A percentile compares a stretch with the other conserved stretches of the same genome.
These are phyloP conservation scores for Diarsia dahlii DNA, from an alignment of 2,888 invertebrate species.

Conservation along the genomic window DNA sequence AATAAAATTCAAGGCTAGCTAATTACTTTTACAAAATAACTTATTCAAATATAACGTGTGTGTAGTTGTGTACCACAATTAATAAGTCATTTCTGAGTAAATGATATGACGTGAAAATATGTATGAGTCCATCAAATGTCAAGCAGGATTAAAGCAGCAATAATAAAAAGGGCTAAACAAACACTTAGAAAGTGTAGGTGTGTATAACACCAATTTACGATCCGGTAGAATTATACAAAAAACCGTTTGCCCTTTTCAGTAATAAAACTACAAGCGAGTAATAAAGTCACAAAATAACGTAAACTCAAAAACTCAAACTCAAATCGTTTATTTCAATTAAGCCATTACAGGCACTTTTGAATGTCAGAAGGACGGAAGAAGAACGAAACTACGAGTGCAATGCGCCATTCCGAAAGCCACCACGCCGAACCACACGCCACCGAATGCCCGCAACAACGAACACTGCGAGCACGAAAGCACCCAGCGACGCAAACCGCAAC, in stretches of 20 bases:
- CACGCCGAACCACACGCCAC: too few species aligned
- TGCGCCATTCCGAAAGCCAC: too few species aligned
- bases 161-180: constrained; percentile 39
- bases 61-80: constrained; percentile 30
- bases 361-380: too few species aligned
- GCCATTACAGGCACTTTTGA: too few species aligned
- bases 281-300: constrained; percentile 66
- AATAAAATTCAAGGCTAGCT: neutral
- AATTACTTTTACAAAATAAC: constrained; percentile 20
- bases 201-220: constrained; percentile 59
- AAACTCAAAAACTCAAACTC: too few species aligned
- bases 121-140: constrained; percentile 43
- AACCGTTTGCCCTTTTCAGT: constrained; percentile 62
- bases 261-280: constrained; percentile 65
- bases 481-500: too few species aligned
- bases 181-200: constrained; percentile 38
- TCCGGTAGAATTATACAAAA: constrained; percentile 50
- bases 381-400: too few species aligned
- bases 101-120: constrained; percentile 37
- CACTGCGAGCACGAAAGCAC: too few species aligned
- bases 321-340: too few species aligned
- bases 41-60: constrained; percentile 20
- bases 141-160: constrained; percentile 28
- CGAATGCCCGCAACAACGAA: too few species aligned
- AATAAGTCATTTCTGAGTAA: constrained; percentile 16